Evolutionary conservation across 2,797 vertebrate genomes (phyloP), one percentile per base, ranked within the genome.

Genomic region (Danio albolineatus): DNA sequence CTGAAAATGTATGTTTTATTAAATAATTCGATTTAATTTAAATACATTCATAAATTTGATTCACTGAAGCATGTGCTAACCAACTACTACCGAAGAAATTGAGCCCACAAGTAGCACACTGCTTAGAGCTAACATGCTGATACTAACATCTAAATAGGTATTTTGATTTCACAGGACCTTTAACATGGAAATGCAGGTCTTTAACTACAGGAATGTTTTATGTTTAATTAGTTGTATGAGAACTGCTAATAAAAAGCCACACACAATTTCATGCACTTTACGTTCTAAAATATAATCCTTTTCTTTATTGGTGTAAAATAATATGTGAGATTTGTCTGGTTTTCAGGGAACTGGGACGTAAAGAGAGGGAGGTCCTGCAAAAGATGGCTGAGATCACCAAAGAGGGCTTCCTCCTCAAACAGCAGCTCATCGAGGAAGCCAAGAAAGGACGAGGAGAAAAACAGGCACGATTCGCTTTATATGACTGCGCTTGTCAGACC

Each of bases 381-480:
- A 93, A 94, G 87, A 88, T 95, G 90, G 95, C 95, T 0, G 96
- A 96, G 83, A 90, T 97, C 4, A 95, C 96, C n/a, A 93, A 94
- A 0, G 96, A 97, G 82, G 96, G 96, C 1, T 96, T 97, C 87
- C 73, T 93, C 53, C 89, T 96, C 10, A 97, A 96, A 87, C 92
- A 95, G 71, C 89, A 95, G 69, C 94, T 97, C 1, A 95, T 97
- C 4, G 94, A 96, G 5, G 96, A 98, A 74, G 95, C 95, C 70
- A 95, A 95, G 86, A 94, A 84, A 43, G 91, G 92, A 13, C 88
- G 93, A 1, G 94, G 96, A 71, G 96, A 97, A 1, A 98, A 96
- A 61, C 94, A 95, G 95, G 96, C 96, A 76, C 39, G 54, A 65
- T 57, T 16, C 17, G 49, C 51, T 71, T 54, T 19, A 16, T 7